Percentiles rank a stretch among this genome's conserved stretches.
These are phyloP conservation scores for Argya squamiceps DNA, from an alignment of 2,797 vertebrate species.

Conservation along the genomic window DNA sequence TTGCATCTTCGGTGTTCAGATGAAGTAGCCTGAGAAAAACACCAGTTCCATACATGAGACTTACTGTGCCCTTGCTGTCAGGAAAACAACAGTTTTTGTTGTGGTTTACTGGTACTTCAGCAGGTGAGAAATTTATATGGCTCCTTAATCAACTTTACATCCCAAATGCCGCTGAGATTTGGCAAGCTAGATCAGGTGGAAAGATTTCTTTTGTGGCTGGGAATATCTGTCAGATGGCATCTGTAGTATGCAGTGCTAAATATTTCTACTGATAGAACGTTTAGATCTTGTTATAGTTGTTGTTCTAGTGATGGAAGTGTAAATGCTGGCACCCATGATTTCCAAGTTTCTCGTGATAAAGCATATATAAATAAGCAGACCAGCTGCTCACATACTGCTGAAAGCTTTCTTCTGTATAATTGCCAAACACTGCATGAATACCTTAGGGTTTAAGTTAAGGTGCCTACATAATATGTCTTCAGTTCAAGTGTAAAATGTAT, in stretches of 20 bases:
- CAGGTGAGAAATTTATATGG: background rate
- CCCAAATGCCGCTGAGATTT: background rate
- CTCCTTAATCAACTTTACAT: background rate
- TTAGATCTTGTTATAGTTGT: background rate
- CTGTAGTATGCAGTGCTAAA: background rate
- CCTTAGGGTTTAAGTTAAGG: background rate
- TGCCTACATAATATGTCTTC: background rate
- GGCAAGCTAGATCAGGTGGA: background rate
- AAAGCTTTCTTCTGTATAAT: background rate
- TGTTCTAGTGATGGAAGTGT: background rate
- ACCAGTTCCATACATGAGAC: accelerated
- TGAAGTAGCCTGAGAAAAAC: background rate
- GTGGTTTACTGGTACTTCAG: background rate
- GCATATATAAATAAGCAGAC: background rate
- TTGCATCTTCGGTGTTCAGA: accelerated
- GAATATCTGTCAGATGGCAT: background rate
- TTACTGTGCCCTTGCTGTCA: background rate
- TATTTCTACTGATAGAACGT: background rate
- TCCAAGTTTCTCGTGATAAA: background rate
- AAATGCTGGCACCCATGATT: background rate
- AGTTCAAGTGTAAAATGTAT: background rate
- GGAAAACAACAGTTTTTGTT: background rate
- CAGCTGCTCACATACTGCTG: background rate
- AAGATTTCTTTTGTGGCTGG: background rate
- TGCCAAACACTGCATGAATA: background rate